phyloP scores from a whole-genome alignment of 2,797 vertebrate genomes.

The Crenuchus spilurus region DNA sequence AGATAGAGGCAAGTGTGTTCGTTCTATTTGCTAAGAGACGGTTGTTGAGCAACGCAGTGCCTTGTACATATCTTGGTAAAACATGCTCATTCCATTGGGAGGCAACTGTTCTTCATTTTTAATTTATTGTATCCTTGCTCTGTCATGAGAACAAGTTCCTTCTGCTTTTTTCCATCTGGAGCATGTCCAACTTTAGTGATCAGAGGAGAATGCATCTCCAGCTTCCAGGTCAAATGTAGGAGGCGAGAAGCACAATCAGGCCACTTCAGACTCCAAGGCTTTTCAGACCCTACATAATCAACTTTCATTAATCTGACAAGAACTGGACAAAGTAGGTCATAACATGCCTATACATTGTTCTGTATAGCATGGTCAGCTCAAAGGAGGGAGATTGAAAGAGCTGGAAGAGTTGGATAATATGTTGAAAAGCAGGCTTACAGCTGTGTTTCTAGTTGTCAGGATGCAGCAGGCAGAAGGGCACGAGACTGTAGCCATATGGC shows the following conservation, averaged over 20 bases:
- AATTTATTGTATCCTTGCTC: conserved; percentile 63
- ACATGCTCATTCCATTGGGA: conserved; percentile 46
- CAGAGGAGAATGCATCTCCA: conserved; percentile 51
- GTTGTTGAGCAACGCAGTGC: background rate
- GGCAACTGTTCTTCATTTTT: conserved; percentile 53
- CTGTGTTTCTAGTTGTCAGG: conserved; percentile 9
- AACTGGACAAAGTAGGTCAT: background rate
- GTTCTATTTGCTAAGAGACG: background rate
- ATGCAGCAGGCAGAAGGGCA: conserved; percentile 4
- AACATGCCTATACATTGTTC: background rate
- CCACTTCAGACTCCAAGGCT: conserved; percentile 52
- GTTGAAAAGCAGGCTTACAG: conserved; percentile 8
- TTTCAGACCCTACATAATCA: conserved; percentile 46
- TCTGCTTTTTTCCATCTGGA: conserved; percentile 58
- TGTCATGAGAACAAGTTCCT: conserved; percentile 58
- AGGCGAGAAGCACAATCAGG: conserved; percentile 55
- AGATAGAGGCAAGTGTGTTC: background rate
- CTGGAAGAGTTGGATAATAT: background rate
- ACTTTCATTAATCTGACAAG: conserved; percentile 44
- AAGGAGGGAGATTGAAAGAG: background rate
- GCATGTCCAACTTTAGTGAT: conserved; percentile 5
- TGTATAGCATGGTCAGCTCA: background rate
- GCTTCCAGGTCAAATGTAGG: conserved; percentile 63
- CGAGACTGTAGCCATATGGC: conserved; percentile 52
- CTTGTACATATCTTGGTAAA: conserved; percentile 53